phyloP scores from a whole-genome alignment of 1,140 invertebrate genomes.

The Archivesica marissinica region DNA sequence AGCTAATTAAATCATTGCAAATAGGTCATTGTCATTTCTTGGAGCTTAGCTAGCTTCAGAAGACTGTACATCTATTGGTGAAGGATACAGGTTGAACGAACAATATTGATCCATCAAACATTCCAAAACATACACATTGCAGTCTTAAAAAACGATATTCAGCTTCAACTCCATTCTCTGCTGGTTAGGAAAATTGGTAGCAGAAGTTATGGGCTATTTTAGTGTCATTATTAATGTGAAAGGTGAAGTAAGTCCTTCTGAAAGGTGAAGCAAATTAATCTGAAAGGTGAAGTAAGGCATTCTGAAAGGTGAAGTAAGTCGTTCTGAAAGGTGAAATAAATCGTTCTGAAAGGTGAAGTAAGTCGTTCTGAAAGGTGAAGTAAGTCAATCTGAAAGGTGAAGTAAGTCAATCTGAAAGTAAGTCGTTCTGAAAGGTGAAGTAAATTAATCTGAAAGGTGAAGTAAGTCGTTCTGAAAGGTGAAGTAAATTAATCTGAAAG shows the following conservation, averaged over 20 bases:
- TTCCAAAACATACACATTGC: constrained; percentile 29
- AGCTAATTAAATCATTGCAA: constrained; percentile 15
- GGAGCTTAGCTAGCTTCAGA: not conserved
- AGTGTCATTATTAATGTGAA: not conserved
- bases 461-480: too few species aligned
- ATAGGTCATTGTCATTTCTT: constrained; percentile 9
- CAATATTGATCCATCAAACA: constrained; percentile 28
- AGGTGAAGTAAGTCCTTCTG: not conserved
- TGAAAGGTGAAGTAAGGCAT: not conserved
- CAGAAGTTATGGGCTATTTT: not conserved
- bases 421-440: too few species aligned
- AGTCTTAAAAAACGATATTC: constrained; percentile 32
- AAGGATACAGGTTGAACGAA: constrained; percentile 29
- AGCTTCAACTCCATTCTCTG: constrained; percentile 11
- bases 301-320: too few species aligned
- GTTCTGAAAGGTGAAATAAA: too few species aligned
- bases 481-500: too few species aligned
- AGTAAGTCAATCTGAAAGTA: too few species aligned
- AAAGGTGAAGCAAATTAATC: not conserved
- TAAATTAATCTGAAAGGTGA: too few species aligned
- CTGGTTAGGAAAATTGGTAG: not conserved
- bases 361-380: too few species aligned
- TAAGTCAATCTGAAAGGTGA: too few species aligned
- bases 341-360: too few species aligned
- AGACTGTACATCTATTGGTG: too few species aligned